Percentiles rank a stretch among this genome's conserved stretches.
Conservation (phyloP, 1,140 invertebrate genomes). For the Zaprionus lachaisei region DNA sequence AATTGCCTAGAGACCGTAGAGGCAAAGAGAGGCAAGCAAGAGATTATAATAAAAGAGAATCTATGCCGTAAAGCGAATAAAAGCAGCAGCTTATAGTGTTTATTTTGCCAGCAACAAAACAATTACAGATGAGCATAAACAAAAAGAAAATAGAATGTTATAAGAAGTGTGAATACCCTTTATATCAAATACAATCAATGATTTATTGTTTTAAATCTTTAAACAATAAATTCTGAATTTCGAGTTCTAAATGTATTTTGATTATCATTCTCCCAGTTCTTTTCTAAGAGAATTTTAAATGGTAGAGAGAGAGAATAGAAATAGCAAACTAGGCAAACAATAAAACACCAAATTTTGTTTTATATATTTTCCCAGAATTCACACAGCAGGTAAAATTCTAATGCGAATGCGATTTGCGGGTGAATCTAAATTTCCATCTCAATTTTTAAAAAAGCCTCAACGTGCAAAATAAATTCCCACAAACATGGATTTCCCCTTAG, state of each 20-base stretch:
- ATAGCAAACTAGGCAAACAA: background rate
- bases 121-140: slow-evolving; percentile 18
- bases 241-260: no score
- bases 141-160: background rate
- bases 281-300: background rate
- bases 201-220: background rate
- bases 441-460: background rate
- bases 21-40: slow-evolving; percentile 8
- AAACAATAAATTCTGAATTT: no score
- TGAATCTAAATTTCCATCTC: background rate
- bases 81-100: slow-evolving; percentile 22
- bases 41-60: background rate
- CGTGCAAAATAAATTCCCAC: background rate
- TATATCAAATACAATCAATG: background rate
- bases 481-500: background rate
- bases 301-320: background rate
- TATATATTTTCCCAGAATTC: background rate
- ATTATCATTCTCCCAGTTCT: background rate
- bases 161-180: background rate
- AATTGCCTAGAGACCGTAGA: background rate
- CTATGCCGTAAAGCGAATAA: background rate
- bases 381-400: background rate
- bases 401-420: background rate
- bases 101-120: slow-evolving; percentile 13
- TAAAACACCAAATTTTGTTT: background rate